These are phyloP conservation scores for Chrysocyon brachyurus DNA, from an alignment of 2,797 vertebrate genomes.

Conservation along the genomic window DNA sequence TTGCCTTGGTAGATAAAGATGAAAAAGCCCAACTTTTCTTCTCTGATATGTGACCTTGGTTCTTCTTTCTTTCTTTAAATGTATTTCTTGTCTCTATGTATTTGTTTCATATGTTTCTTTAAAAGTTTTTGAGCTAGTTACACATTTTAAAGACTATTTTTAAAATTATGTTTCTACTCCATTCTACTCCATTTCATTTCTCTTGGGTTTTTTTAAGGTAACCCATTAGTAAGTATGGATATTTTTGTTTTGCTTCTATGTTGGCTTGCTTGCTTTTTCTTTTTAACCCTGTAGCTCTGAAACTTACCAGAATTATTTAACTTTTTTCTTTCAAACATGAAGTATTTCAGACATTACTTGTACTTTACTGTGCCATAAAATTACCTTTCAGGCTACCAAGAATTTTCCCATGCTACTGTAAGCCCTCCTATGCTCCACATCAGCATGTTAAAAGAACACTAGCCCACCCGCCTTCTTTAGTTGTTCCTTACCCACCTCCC, in stretches of 20 bases:
- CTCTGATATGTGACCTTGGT: background rate
- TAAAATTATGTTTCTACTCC: conserved; percentile 56
- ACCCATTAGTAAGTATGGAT: background rate
- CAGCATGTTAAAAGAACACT: background rate
- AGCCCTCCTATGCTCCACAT: background rate
- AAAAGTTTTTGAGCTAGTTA: conserved; percentile 20
- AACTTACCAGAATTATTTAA: conserved; percentile 28
- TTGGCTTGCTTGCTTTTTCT: conserved; percentile 39
- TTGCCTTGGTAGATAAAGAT: conserved; percentile 21
- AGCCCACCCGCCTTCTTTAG: background rate
- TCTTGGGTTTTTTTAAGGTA: conserved; percentile 52
- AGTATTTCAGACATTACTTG: background rate
- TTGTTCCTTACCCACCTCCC: background rate
- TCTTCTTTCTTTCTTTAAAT: background rate
- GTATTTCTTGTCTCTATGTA: background rate
- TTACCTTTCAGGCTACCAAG: background rate
- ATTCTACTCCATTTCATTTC: background rate
- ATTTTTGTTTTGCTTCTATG: conserved; percentile 59
- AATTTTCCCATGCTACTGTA: background rate
- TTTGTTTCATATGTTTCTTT: conserved; percentile 36
- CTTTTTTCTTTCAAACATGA: conserved; percentile 48
- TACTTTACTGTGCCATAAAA: background rate
- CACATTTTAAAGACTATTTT: conserved; percentile 26
- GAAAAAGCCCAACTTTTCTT: conserved; percentile 48
- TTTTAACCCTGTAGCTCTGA: conserved; percentile 29